Base-by-base conservation (phyloP, 2,113 vertebrate species). In the Notothenia rossii region DNA sequence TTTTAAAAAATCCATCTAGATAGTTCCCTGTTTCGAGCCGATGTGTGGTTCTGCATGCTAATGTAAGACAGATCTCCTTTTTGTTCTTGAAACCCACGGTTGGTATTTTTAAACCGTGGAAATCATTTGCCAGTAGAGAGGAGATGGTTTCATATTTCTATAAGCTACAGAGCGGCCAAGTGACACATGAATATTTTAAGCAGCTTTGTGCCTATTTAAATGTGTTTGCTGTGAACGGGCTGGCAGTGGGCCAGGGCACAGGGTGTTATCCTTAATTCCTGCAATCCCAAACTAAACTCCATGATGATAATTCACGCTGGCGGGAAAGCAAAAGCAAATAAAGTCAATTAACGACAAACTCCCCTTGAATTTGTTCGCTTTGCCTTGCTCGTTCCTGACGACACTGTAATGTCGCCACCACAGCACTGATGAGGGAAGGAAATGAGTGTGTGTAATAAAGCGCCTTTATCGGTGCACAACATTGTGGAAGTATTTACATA, bases 101-200 rank as follows among this genome's bases (percentile, higher is more conserved):
- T 88, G 90, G 83, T 93, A 93, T 94, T 94, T 93, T 93, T 94
- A 94, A 93, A 92, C 92, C 91, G 66, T 90, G 91, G 72, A 92
- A 94, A 92, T 93, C 59, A 92, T 94, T 92, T 89, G 88, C 83
- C 77, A 88, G 92, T 91, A 91, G 85, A 89, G 86, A 79, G 81
- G 82, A 87, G 93, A 91, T 87, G 86, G 87, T 96, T 97, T 95
- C 89, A 95, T 86, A 96, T 96, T 96, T 95, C 94, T 96, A 94
- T 95, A 96, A 97, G 96, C 94, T 94, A 94, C 48, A 74, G 88
- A 82, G 93, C 90, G 88, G 85, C 90, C 95, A 94, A 96, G 94
- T 94, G 95, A 95, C 96, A 96, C 91, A 96, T 96, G 95, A 96
- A 97, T 97, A 97, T 97, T 96, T 96, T 97, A 97, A 97, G 95